These are phyloP conservation scores for Eupithecia subfuscata DNA, from an alignment of 2,888 invertebrate genomes.

Conservation along the genomic window DNA sequence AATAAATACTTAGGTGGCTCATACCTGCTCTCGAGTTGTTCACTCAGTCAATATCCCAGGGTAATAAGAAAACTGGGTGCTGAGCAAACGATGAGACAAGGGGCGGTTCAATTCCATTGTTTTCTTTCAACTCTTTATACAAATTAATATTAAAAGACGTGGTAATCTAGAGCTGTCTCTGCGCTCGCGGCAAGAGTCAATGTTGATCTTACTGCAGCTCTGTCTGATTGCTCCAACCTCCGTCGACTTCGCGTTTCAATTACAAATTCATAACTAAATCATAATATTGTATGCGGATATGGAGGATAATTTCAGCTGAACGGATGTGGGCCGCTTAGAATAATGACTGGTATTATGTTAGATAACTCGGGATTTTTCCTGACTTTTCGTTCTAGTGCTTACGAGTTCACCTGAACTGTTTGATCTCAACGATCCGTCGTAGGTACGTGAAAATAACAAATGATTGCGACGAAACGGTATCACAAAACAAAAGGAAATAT, in stretches of 20 bases:
- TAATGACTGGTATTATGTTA: neutral
- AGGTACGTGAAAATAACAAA: neutral
- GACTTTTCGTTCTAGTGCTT: neutral
- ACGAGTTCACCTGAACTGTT: neutral
- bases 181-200: constrained; percentile 55
- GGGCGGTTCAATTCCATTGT: constrained; percentile 55
- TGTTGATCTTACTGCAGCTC: constrained; percentile 68
- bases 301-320: constrained; percentile 37
- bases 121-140: constrained; percentile 74
- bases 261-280: constrained; percentile 68
- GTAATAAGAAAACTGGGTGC: constrained; percentile 49
- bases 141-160: constrained; percentile 76
- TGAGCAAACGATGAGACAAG: constrained; percentile 66
- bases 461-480: neutral
- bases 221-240: constrained; percentile 69
- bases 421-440: neutral
- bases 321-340: constrained; percentile 8
- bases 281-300: constrained; percentile 58
- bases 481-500: neutral
- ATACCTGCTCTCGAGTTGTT: constrained; percentile 42
- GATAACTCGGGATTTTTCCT: neutral
- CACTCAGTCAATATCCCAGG: constrained; percentile 61
- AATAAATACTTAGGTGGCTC: constrained; percentile 11
- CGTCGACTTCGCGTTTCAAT: constrained; percentile 60
- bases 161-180: constrained; percentile 64